phyloP scores from a whole-genome alignment of 2,888 invertebrate genomes.

The Microplitis manilae region DNA sequence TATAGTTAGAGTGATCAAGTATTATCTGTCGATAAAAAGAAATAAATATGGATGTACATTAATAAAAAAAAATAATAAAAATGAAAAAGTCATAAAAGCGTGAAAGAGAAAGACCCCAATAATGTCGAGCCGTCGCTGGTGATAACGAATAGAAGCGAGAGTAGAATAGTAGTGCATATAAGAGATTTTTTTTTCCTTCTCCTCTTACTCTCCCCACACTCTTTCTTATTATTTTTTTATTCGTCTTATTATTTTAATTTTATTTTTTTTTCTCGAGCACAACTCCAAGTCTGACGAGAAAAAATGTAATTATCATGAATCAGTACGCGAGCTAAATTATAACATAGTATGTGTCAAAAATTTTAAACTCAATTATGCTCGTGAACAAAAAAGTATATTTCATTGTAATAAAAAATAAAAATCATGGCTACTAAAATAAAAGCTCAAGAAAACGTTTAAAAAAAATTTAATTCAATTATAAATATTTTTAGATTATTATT shows the following conservation, averaged over 20 bases:
- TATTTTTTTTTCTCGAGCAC: neutral
- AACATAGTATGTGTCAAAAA: constrained; percentile 25
- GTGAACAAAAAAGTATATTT: neutral
- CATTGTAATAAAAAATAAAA: neutral
- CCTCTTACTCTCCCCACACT: neutral
- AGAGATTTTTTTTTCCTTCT: constrained; percentile 23
- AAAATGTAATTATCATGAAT: constrained; percentile 41
- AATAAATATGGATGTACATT: constrained; percentile 6
- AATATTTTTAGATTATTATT: neutral
- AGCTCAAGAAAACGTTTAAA: neutral
- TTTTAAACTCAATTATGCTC: constrained; percentile 11
- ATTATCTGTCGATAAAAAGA: constrained; percentile 1
- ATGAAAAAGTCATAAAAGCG: constrained; percentile 18
- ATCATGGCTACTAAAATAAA: neutral
- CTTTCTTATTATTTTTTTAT: neutral
- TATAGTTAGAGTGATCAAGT: neutral
- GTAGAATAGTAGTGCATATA: constrained; percentile 17
- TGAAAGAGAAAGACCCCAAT: constrained; percentile 21
- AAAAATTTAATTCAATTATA: neutral
- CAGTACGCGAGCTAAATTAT: constrained; percentile 29
- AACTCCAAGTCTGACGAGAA: constrained; percentile 18
- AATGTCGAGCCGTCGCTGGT: constrained; percentile 22
- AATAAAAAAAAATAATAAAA: constrained; percentile 1
- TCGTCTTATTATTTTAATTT: neutral
- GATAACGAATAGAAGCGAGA: constrained; percentile 8